Evolutionary conservation across 2,113 vertebrate genomes (phyloP).

Genomic region (Ramphastos sulfuratus): DNA sequence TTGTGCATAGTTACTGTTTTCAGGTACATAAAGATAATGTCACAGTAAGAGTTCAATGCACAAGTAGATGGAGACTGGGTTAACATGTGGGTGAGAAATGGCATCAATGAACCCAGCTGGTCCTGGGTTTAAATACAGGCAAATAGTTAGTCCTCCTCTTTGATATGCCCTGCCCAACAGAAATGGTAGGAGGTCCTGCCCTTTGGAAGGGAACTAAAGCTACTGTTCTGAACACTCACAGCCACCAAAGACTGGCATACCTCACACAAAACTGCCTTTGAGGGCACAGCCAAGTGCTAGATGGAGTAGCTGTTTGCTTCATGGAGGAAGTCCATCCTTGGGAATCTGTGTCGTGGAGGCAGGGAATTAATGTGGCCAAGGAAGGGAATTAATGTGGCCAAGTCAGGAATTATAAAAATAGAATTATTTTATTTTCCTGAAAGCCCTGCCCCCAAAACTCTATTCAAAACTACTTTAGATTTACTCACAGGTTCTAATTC

Average conservation of each 20-base stretch:
- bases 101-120: fast-evolving
- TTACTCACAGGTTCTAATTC: no score
- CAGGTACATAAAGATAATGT: not conserved
- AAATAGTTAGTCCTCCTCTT: not conserved
- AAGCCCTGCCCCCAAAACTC: no score
- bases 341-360: not conserved
- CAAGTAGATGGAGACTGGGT: not conserved
- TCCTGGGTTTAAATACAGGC: not conserved
- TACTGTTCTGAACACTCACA: not conserved
- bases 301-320: not conserved
- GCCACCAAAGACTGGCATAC: not conserved
- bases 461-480: no score
- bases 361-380: no score
- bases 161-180: not conserved
- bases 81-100: not conserved
- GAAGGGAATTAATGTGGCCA: no score
- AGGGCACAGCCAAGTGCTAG: not conserved
- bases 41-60: not conserved
- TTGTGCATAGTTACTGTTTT: not conserved
- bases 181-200: not conserved
- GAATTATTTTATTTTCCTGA: no score
- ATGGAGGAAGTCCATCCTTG: not conserved
- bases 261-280: not conserved
- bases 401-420: no score
- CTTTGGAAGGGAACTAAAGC: not conserved